phyloP scores from a whole-genome alignment of 2,113 vertebrate genomes.

The Montifringilla adamsi region DNA sequence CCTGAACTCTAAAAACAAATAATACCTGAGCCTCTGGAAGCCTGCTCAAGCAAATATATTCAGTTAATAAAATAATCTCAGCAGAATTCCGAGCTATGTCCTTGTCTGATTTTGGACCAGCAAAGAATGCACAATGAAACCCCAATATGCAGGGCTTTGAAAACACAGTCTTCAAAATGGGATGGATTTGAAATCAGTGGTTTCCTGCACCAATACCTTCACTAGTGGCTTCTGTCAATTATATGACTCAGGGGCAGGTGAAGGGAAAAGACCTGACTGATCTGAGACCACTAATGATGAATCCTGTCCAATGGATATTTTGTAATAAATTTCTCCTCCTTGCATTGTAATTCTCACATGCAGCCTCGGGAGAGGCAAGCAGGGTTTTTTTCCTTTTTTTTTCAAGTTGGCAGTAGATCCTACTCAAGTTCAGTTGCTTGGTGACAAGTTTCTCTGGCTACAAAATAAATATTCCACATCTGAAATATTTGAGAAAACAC shows the following conservation, averaged over 20 bases:
- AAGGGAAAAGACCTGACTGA: not conserved
- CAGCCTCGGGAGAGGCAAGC: not conserved
- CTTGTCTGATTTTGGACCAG: not conserved
- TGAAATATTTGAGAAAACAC: conserved; percentile 63
- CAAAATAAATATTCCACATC: conserved; percentile 59
- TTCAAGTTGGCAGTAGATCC: not conserved
- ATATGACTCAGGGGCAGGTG: not conserved
- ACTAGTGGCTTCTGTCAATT: not conserved
- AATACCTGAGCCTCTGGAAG: not conserved
- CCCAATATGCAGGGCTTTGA: not conserved
- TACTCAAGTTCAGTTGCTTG: conserved; percentile 47
- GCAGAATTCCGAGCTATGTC: not conserved
- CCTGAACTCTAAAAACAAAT: not conserved
- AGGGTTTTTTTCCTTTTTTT: not conserved
- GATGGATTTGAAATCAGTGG: not conserved
- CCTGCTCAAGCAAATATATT: not conserved
- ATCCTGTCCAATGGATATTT: not conserved
- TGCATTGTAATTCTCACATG: not conserved
- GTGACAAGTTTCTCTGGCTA: conserved; percentile 60
- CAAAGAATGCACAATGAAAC: not conserved
- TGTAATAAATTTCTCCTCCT: not conserved
- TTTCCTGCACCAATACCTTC: not conserved
- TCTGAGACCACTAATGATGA: not conserved
- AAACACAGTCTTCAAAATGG: not conserved
- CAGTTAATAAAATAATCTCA: not conserved